Evolutionary conservation across 2,888 invertebrate species (phyloP).

Genomic region (Cactoblastis cactorum): DNA sequence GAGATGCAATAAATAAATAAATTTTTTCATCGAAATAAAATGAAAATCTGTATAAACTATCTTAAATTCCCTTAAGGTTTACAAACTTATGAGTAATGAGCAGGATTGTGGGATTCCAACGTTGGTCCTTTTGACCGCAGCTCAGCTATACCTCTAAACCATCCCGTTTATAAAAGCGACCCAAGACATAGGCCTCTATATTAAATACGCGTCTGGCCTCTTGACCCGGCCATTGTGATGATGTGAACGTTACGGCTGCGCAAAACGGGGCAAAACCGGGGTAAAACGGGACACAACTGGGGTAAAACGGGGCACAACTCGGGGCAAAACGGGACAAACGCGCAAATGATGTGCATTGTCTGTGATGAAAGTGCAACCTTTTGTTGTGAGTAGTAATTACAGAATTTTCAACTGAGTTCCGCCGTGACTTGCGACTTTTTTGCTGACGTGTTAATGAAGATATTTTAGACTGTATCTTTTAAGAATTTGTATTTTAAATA

Average conservation of each 20-base stretch:
- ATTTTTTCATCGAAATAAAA: too few species aligned
- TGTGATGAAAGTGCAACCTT: neutral
- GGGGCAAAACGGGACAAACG: slow-evolving; percentile 3
- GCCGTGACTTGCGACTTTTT: neutral
- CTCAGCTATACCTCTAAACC: neutral
- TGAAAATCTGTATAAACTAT: too few species aligned
- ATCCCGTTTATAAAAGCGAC: slow-evolving; percentile 17
- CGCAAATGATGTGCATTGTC: slow-evolving; percentile 13
- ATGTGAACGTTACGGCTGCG: slow-evolving; percentile 62
- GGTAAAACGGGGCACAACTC: slow-evolving; percentile 14
- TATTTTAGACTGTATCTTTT: neutral
- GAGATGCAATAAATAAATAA: too few species aligned
- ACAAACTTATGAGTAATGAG: too few species aligned
- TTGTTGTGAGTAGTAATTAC: neutral
- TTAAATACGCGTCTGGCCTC: slow-evolving; percentile 23
- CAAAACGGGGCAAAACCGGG: neutral
- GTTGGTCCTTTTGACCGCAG: too few species aligned
- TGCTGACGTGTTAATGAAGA: neutral
- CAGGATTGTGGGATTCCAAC: too few species aligned
- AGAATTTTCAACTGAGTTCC: neutral
- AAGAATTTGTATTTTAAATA: too few species aligned
- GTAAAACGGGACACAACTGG: too few species aligned
- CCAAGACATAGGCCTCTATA: neutral
- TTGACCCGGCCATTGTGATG: slow-evolving; percentile 72
- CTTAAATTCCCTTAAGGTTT: too few species aligned